phyloP scores from a whole-genome alignment of 2,113 vertebrate genomes.

The Megaceryle torquata region DNA sequence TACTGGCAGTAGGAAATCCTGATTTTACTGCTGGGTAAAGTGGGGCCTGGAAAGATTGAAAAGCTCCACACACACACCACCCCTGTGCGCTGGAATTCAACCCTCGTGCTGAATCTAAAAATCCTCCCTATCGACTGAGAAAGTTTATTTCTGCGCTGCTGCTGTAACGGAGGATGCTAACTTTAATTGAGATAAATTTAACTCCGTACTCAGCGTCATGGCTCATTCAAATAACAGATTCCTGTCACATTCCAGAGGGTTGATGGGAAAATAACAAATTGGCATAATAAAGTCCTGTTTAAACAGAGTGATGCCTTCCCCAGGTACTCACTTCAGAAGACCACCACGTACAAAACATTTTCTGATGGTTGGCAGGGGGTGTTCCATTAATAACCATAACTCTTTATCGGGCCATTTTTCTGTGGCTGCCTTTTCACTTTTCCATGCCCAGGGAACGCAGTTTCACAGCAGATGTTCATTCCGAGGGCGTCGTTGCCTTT shows the following conservation, averaged over 20 bases:
- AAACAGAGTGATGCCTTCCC: background rate
- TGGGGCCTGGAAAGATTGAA: background rate
- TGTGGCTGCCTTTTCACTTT: background rate
- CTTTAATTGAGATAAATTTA: conserved; percentile 31
- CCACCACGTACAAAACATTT: background rate
- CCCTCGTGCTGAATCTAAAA: rapidly evolving
- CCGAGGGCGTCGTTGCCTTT: background rate
- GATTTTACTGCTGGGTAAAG: background rate
- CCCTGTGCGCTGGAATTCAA: background rate
- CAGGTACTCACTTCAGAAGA: background rate
- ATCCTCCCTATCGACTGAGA: background rate
- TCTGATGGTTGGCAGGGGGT: background rate
- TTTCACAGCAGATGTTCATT: background rate
- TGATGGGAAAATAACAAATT: background rate
- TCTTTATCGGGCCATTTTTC: background rate
- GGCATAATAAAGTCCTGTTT: background rate
- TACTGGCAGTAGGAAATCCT: background rate
- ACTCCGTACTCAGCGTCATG: background rate
- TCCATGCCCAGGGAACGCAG: background rate
- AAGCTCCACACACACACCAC: background rate
- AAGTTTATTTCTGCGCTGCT: background rate
- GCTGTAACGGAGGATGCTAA: background rate
- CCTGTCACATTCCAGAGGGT: background rate
- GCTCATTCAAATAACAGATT: conserved; percentile 8
- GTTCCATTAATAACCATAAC: background rate